Evolutionary conservation across 2,797 vertebrate species (phyloP), one percentile per base, ranked within the genome.

Genomic region (Intellagama lesueurii): DNA sequence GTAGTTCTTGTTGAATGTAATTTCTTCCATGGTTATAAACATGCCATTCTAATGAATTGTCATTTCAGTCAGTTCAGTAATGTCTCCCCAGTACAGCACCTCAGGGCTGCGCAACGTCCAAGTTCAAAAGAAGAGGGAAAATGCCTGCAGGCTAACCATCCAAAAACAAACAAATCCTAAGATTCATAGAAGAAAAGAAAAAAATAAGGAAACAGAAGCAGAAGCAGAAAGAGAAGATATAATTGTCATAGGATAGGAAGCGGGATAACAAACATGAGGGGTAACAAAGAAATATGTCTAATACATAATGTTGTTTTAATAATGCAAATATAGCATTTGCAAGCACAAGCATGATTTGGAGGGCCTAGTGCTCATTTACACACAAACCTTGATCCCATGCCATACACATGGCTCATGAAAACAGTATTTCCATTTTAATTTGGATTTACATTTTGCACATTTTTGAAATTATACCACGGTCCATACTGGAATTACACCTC

Each of bases 1-100:
- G 66, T 30, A 30, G 52, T 24, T 12, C 5, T 72, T 79, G 9
- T 70, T 68, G 49, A 35, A 30, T 87, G 49, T 72, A 14, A 4
- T 92, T 44, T 2, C 28, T 83, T 24, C 4, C 17, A 14, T n/a
- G 9, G n/a, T 72, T 0, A 12, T 19, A 1, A 0, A 7, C 40
- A 49, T 88, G 68, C 16, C 40, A 87, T 83, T 89, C 26, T 16
- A 75, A 66, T 1, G 0, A 64, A 30, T 77, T 64, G 56, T 28
- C 76, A 40, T 88, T 90, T 83, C 91, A 91, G 82, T 52, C 88
- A 88, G 49, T 84, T 92, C 92, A 32, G 52, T 30, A 44, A 70
- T 35, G 86, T 35, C 52, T 80, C n/a, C 87, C 84, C 75, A 49
- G 22, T 81, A 5, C 78, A 91, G 84, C 49, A 68, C 88, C 9